Percentiles rank a stretch among this genome's conserved stretches.
Evolutionary conservation across 2,113 vertebrate species (phyloP).

Genomic region (Thamnophis sirtalis): DNA sequence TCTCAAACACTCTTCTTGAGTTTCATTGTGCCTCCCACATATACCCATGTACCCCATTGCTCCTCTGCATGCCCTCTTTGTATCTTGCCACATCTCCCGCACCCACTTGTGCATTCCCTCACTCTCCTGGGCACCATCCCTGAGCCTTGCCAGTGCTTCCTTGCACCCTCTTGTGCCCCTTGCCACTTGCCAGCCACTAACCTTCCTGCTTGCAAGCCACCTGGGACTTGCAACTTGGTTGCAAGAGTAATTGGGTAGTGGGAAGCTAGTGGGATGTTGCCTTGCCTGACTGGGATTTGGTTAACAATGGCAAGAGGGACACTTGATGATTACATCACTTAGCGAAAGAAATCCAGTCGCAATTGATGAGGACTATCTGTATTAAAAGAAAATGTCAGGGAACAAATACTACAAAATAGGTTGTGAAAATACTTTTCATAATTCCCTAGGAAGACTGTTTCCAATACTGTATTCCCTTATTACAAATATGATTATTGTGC

Average conservation of each 20-base stretch:
- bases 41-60: neutral
- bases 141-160: neutral
- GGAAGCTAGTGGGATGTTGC: neutral
- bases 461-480: neutral
- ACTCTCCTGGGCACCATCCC: neutral
- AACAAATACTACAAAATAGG: neutral
- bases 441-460: neutral
- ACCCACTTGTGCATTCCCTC: neutral
- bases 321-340: neutral
- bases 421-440: neutral
- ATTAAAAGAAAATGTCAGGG: neutral
- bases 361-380: neutral
- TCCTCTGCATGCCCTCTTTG: neutral
- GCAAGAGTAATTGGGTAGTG: neutral
- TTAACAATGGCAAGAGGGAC: neutral
- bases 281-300: neutral
- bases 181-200: neutral
- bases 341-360: neutral
- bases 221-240: neutral
- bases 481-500: neutral
- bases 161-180: neutral
- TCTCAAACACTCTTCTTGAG: too few species aligned
- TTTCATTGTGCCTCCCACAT: neutral
- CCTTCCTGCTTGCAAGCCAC: neutral
- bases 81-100: neutral